These are phyloP conservation scores for Maconellicoccus hirsutus DNA, from an alignment of 1,140 invertebrate species.

Conservation along the genomic window DNA sequence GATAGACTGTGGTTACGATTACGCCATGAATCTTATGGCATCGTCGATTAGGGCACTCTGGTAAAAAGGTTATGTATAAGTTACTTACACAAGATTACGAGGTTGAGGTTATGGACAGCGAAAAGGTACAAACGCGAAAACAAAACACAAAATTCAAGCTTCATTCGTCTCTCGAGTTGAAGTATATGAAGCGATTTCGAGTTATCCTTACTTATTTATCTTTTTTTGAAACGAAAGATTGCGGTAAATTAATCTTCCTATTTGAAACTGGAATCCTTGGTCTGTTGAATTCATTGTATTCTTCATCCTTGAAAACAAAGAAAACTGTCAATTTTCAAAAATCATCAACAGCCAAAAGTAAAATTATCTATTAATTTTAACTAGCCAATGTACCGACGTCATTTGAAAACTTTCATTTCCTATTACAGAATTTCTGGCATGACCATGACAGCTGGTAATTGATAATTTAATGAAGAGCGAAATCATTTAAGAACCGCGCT, in stretches of 20 bases:
- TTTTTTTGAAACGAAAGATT: slow-evolving; percentile 61
- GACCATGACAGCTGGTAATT: slow-evolving; percentile 85
- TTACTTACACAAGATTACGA: too few relatives aligned
- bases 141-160: too few relatives aligned
- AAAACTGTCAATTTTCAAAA: too few relatives aligned
- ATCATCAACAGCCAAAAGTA: slow-evolving; percentile 25
- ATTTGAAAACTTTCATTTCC: slow-evolving; percentile 94
- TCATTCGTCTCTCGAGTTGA: too few relatives aligned
- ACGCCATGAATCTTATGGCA: too few relatives aligned
- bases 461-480: slow-evolving; percentile 38
- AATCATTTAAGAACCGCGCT: background rate
- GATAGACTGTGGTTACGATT: too few relatives aligned
- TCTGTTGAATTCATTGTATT: slow-evolving; percentile 77
- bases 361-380: slow-evolving; percentile 82
- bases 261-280: slow-evolving; percentile 62
- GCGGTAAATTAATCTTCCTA: slow-evolving; percentile 50
- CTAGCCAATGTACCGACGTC: slow-evolving; percentile 96
- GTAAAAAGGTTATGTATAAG: too few relatives aligned
- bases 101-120: too few relatives aligned
- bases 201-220: slow-evolving; percentile 41
- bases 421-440: slow-evolving; percentile 88
- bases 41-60: too few relatives aligned
- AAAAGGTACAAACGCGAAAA: too few relatives aligned
- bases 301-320: slow-evolving; percentile 59
- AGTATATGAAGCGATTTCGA: too few relatives aligned